phyloP scores from a whole-genome alignment of 2,113 vertebrate species.

The Oxyura jamaicensis region DNA sequence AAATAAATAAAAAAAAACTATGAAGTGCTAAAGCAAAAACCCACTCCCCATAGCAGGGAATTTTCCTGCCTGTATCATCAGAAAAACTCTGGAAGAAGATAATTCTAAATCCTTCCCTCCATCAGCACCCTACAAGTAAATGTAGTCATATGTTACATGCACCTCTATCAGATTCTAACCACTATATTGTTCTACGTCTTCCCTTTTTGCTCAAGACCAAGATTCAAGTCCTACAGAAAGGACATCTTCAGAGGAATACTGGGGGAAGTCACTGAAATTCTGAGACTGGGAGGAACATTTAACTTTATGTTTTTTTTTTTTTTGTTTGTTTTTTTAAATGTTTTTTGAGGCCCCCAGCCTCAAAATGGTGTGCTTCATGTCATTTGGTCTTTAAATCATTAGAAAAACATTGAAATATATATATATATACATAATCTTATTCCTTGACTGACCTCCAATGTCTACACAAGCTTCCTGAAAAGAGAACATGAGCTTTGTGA shows the following conservation, averaged over 20 bases:
- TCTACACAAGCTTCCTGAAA: neutral
- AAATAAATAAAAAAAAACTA: too few species aligned
- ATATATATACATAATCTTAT: too few species aligned
- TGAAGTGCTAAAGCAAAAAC: neutral
- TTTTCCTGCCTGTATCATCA: neutral
- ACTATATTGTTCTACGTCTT: neutral
- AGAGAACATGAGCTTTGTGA: neutral
- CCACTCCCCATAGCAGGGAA: neutral
- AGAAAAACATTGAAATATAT: neutral
- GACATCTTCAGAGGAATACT: neutral
- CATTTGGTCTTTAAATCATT: neutral
- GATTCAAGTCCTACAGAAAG: neutral
- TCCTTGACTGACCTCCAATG: neutral
- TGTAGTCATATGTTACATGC: fast-evolving
- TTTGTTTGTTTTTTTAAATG: too few species aligned
- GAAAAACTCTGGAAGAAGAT: neutral
- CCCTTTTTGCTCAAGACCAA: neutral
- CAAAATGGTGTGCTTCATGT: neutral
- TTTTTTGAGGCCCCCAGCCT: too few species aligned
- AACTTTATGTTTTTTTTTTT: neutral
- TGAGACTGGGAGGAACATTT: neutral
- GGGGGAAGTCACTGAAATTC: neutral
- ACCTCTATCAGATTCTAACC: neutral
- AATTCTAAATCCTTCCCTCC: neutral
- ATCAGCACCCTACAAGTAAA: neutral